Evolutionary conservation across 2,797 vertebrate genomes (phyloP).

Genomic region (Enteromius afrohamiltoni): DNA sequence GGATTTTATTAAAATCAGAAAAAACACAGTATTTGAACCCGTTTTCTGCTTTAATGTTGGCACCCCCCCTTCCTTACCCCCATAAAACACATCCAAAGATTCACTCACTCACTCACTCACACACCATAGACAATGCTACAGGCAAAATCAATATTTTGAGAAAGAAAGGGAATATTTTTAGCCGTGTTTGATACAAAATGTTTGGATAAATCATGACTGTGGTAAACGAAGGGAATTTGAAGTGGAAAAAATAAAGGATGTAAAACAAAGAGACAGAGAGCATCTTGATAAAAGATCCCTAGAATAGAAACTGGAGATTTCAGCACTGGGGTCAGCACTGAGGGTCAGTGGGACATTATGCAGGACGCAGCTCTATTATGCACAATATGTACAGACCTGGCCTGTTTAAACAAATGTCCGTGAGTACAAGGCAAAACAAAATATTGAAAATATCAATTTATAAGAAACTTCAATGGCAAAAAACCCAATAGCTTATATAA

Average conservation of each 20-base stretch:
- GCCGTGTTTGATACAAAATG: slow-evolving; percentile 83
- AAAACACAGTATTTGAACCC: slow-evolving; percentile 33
- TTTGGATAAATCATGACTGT: slow-evolving; percentile 82
- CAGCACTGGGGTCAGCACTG: not conserved
- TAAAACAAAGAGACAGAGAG: slow-evolving; percentile 55
- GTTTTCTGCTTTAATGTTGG: slow-evolving; percentile 49
- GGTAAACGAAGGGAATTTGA: slow-evolving; percentile 73
- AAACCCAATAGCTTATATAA: not conserved
- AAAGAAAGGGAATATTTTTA: slow-evolving; percentile 90
- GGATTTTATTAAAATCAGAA: slow-evolving; percentile 46
- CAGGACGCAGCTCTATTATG: not conserved
- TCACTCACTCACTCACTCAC: slow-evolving; percentile 53
- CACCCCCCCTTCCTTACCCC: slow-evolving; percentile 19
- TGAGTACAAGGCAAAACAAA: not conserved
- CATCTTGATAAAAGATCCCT: not conserved
- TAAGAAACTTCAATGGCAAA: not conserved
- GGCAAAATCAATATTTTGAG: slow-evolving; percentile 86
- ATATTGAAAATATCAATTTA: not conserved
- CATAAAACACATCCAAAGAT: slow-evolving; percentile 52
- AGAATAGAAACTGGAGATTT: slow-evolving; percentile 9
- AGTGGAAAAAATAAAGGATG: slow-evolving; percentile 53
- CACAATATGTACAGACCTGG: slow-evolving; percentile 2
- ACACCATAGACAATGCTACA: slow-evolving; percentile 83
- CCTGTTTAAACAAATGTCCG: not conserved
- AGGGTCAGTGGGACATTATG: slow-evolving; percentile 16